Conservation (phyloP, 2,888 invertebrate genomes). For the Caenorhabditis sp. region DNA sequence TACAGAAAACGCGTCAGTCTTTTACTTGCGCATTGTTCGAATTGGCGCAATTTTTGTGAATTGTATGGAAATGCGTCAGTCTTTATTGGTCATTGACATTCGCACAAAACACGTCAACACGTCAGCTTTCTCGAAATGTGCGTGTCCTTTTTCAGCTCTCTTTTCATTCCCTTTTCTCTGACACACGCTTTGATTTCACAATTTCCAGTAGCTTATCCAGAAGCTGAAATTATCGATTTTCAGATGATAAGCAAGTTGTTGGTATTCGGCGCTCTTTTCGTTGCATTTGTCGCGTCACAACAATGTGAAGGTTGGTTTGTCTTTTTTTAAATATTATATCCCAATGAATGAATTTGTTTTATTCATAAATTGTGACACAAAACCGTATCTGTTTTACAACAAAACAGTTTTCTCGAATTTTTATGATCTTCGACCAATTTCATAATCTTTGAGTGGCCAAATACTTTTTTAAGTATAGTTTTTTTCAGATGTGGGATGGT, state of each 20-base stretch:
- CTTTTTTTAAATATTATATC: too few species aligned
- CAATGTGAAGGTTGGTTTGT: neutral
- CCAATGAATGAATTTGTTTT: neutral
- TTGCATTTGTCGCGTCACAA: neutral
- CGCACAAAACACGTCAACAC: neutral
- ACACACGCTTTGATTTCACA: neutral
- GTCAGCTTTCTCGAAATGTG: conserved; percentile 4
- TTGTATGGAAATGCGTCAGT: too few species aligned
- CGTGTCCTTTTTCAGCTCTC: neutral
- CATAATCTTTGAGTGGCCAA: too few species aligned
- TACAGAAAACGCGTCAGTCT: too few species aligned
- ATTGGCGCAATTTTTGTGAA: too few species aligned
- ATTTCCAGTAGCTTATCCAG: neutral
- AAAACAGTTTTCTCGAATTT: too few species aligned
- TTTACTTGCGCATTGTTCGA: too few species aligned
- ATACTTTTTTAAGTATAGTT: too few species aligned
- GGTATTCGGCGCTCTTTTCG: neutral
- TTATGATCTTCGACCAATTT: too few species aligned
- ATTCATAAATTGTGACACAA: neutral
- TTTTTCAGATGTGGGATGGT: too few species aligned
- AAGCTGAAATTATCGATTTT: neutral
- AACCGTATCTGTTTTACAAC: neutral
- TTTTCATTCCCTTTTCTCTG: neutral
- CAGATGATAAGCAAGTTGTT: neutral
- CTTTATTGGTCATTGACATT: neutral